These are phyloP conservation scores for Steinernema hermaphroditum DNA, from an alignment of 2,888 invertebrate species.

Conservation along the genomic window DNA sequence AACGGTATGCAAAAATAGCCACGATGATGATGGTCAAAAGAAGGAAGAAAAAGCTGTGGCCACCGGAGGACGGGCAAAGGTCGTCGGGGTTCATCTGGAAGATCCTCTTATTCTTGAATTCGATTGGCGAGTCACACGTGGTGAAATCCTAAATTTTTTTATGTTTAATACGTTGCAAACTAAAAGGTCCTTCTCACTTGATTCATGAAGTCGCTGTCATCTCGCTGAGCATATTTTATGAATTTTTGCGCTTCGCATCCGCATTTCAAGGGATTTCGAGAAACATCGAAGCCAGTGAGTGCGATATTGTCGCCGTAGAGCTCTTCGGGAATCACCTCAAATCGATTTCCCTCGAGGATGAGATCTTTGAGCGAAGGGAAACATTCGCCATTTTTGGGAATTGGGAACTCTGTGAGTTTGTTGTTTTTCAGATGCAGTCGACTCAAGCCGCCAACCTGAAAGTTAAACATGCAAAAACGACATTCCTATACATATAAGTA, in stretches of 20 bases:
- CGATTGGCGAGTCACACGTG: constrained; percentile 42
- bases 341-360: constrained; percentile 44
- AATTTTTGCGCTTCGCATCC: constrained; percentile 44
- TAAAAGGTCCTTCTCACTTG: constrained; percentile 44
- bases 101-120: constrained; percentile 38
- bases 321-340: constrained; percentile 42
- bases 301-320: constrained; percentile 49
- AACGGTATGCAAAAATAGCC: constrained; percentile 12
- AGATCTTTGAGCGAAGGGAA: background rate
- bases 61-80: constrained; percentile 32
- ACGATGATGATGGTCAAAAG: constrained; percentile 33
- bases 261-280: constrained; percentile 51
- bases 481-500: too few relatives aligned
- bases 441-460: constrained; percentile 45
- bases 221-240: constrained; percentile 43
- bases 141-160: constrained; percentile 40
- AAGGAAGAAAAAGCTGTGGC: constrained; percentile 35
- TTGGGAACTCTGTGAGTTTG: constrained; percentile 33
- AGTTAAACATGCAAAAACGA: background rate
- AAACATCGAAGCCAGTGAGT: constrained; percentile 47
- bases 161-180: background rate
- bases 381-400: background rate
- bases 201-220: constrained; percentile 47
- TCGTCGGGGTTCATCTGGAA: constrained; percentile 37
- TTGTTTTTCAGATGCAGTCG: constrained; percentile 48